These are phyloP conservation scores for Amphipyra berbera DNA, from an alignment of 2,888 invertebrate species.

Conservation along the genomic window DNA sequence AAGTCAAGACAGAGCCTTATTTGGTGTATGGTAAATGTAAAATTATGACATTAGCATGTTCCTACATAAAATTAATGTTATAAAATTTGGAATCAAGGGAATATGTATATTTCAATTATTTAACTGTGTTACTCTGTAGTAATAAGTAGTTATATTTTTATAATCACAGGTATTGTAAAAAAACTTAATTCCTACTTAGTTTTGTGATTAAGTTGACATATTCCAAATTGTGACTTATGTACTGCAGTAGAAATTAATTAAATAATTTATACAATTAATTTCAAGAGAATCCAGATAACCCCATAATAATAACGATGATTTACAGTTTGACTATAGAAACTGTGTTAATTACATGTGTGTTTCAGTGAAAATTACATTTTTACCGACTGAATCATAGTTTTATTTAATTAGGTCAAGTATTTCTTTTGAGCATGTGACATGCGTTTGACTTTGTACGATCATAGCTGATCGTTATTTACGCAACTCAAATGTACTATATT, in stretches of 20 bases:
- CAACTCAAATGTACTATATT: no score
- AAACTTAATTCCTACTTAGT: slow-evolving; percentile 52
- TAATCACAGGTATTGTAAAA: slow-evolving; percentile 77
- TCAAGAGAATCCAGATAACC: slow-evolving; percentile 51
- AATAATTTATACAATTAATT: slow-evolving; percentile 32
- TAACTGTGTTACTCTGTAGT: slow-evolving; percentile 80
- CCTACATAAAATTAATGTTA: slow-evolving; percentile 70
- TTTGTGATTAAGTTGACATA: slow-evolving; percentile 53
- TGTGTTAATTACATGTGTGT: slow-evolving; percentile 79
- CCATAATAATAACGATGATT: slow-evolving; percentile 52
- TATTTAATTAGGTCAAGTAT: slow-evolving; percentile 14
- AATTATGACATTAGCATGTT: slow-evolving; percentile 74
- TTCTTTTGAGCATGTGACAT: not conserved
- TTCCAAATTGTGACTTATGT: slow-evolving; percentile 57
- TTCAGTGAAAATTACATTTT: slow-evolving; percentile 85
- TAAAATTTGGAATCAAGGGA: slow-evolving; percentile 68
- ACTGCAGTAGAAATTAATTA: slow-evolving; percentile 41
- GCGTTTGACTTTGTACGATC: no score
- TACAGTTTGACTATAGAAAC: slow-evolving; percentile 59
- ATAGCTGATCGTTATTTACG: no score
- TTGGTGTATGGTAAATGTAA: slow-evolving; percentile 58
- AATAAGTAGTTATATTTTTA: slow-evolving; percentile 86
- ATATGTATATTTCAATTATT: slow-evolving; percentile 76
- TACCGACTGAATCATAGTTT: slow-evolving; percentile 79
- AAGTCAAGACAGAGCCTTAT: slow-evolving; percentile 31